Conservation (phyloP, 2,797 vertebrate genomes). For the Remorina albescens region DNA sequence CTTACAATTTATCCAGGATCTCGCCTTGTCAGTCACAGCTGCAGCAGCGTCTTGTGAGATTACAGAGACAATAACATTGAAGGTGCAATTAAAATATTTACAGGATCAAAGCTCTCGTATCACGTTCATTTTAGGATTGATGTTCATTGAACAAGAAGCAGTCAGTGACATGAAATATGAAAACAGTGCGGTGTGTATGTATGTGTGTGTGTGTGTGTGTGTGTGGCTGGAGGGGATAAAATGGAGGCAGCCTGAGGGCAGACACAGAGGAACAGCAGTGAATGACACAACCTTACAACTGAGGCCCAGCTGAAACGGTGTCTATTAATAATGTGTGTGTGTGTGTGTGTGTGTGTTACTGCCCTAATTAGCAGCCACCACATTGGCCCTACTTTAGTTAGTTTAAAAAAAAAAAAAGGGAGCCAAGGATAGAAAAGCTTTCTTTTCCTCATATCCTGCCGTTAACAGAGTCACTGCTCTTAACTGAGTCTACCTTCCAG, state of each 20-base stretch:
- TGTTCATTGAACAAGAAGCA: conserved; percentile 39
- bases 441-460: conserved; percentile 4
- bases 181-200: neutral
- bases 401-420: neutral
- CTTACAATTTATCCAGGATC: neutral
- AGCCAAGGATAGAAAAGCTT: conserved; percentile 12
- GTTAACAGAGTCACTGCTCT: neutral
- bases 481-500: neutral
- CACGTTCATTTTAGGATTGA: conserved; percentile 28
- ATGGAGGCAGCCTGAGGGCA: conserved; percentile 42
- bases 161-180: conserved; percentile 20
- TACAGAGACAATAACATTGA: conserved; percentile 17
- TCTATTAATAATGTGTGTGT: conserved; percentile 38
- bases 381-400: conserved; percentile 23
- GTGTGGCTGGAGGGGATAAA: conserved; percentile 1
- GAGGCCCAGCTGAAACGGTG: conserved; percentile 45
- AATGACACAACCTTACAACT: conserved; percentile 60
- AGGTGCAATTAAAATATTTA: conserved; percentile 42
- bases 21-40: conserved; percentile 18
- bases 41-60: conserved; percentile 7
- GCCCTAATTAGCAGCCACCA: conserved; percentile 53
- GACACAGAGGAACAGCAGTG: conserved; percentile 43
- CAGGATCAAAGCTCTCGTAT: conserved; percentile 20
- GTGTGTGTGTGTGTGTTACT: conserved; percentile 16
- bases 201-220: neutral